These are phyloP conservation scores for Watsonalla binaria DNA, from an alignment of 2,888 invertebrate genomes.

Conservation along the genomic window DNA sequence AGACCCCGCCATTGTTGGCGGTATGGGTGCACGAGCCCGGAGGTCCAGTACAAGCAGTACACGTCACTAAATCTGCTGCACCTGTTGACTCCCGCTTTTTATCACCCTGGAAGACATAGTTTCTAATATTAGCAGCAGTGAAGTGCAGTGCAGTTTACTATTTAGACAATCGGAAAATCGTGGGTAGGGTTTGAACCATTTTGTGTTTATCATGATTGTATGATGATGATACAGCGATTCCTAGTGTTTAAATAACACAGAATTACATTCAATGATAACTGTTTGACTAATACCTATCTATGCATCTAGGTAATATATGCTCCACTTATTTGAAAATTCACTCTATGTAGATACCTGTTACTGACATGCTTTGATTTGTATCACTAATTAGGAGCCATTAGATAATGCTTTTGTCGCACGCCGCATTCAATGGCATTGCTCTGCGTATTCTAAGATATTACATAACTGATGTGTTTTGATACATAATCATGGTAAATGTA, in stretches of 20 bases:
- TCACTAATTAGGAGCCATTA: not conserved
- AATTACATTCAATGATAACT: no score
- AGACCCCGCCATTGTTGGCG: constrained; percentile 91
- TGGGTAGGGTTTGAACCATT: no score
- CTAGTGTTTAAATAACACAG: no score
- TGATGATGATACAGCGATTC: no score
- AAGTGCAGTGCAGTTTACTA: no score
- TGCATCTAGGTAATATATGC: no score
- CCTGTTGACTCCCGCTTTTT: constrained; percentile 89
- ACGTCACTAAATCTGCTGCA: constrained; percentile 90
- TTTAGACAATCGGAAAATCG: no score
- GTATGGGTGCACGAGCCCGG: constrained; percentile 92
- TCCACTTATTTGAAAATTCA: no score
- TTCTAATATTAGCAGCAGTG: not conserved
- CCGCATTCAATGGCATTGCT: not conserved
- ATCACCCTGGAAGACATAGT: constrained; percentile 81
- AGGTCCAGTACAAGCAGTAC: constrained; percentile 86
- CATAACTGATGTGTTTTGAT: not conserved
- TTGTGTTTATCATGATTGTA: no score
- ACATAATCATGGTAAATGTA: not conserved
- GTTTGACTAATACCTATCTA: no score
- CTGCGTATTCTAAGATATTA: not conserved
- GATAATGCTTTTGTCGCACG: not conserved
- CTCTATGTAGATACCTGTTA: not conserved
- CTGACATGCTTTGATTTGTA: not conserved